Evolutionary conservation across 2,113 vertebrate genomes (phyloP), one percentile per base, ranked within the genome.

Genomic region (Apaloderma vittatum): DNA sequence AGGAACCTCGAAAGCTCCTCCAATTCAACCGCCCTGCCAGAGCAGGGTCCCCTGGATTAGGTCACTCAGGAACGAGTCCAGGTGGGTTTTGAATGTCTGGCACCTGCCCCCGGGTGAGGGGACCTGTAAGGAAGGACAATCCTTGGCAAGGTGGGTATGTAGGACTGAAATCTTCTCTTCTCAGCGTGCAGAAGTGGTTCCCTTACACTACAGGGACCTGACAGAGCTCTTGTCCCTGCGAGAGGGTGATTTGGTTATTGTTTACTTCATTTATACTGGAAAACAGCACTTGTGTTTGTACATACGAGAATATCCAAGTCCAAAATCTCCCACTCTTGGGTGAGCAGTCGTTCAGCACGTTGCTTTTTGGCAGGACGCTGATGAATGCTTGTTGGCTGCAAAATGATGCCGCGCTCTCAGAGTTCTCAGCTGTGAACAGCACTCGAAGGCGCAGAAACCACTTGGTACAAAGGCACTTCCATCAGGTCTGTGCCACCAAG

Each of bases 241-340:
- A 91, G 37, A 51, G 66, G 46, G 36, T 12, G 68, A 4, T 52
- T 43, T 88, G 30, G 7, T 63, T 45, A 10, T 9, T 58, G 49
- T 40, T n/a, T 7, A 6, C 6, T 11, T 12, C 32, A 16, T 15
- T 82, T 8, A 0, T 12, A 15, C 66, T 24, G 61, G 45, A 40
- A 59, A 78, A 19, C 23, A 63, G 51, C 76, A 0, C 32, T 15
- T 1, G 4, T 7, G 40, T 46, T 54, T 59, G 52, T 18, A 4
- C 26, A 27, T 2, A 5, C 1, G 3, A 55, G 80, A 46, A 21
- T 1, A 34, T 20, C 48, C 23, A 2, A 11, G 29, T 2, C 40
- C 72, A 7, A 16, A 17, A 16, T 2, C 26, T 36, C 24, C 40
- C 3, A 0, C 18, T 48, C 34, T 5, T 9, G 52, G 40, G 36